Evolutionary conservation across 2,113 vertebrate genomes (phyloP).

Genomic region (Gavia stellata): DNA sequence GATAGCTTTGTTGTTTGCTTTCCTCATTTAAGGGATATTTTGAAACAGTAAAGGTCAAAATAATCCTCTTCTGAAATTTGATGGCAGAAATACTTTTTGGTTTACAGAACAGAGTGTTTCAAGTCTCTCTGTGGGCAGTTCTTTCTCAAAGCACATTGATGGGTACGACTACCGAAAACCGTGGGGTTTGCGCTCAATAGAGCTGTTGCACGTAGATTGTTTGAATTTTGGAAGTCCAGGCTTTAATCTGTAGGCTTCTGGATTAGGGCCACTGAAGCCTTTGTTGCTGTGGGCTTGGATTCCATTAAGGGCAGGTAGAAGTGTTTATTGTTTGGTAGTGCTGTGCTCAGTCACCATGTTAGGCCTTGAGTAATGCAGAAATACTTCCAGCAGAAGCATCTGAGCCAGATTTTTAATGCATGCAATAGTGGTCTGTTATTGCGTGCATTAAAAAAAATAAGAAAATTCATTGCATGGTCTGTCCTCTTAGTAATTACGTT

Average conservation of each 20-base stretch:
- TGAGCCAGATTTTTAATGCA: not conserved
- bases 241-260: not conserved
- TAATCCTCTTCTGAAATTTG: not conserved
- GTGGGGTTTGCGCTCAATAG: not conserved
- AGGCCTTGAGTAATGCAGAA: not conserved
- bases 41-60: not conserved
- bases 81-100: not conserved
- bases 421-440: not conserved
- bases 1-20: constrained; percentile 16
- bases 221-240: not conserved
- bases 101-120: not conserved
- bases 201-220: not conserved
- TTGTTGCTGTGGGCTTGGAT: not conserved
- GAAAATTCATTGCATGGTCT: not conserved
- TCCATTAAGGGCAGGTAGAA: not conserved
- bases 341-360: not conserved
- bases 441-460: not conserved
- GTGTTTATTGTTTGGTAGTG: not conserved
- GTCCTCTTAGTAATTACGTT: not conserved
- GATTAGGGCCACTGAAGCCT: not conserved
- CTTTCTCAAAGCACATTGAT: not conserved
- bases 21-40: not conserved
- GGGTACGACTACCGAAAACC: not conserved
- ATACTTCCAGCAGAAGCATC: not conserved
- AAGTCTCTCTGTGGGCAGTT: not conserved